Evolutionary conservation across 2,888 invertebrate species (phyloP), one percentile per base, ranked within the genome.

Genomic region (Spialia ferax): DNA sequence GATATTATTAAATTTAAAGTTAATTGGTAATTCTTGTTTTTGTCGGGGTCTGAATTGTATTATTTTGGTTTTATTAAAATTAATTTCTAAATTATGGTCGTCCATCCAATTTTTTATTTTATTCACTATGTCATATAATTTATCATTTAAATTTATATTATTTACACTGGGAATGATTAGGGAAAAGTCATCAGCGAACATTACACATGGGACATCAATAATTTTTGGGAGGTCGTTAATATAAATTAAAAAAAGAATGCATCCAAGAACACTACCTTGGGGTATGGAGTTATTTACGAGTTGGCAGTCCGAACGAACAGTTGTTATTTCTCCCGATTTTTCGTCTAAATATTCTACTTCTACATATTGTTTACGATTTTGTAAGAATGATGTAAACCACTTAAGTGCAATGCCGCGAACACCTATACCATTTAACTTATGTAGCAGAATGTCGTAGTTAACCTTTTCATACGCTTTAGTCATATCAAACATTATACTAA

Each of bases 401-500:
- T 15, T 29, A 26, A 29, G 48, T 13, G 48, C 15, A 7, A 11
- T 48, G 2, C 60, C 48, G 7, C 60, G 23, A n/a, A 60, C 26
- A 11, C 60, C 60, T 15, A 60, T 35, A 20, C 20, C 56, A 35
- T 57, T 18, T 35, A 57, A 20, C 20, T 57, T 57, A 13, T 35
- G 3, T 15, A 57, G 35, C 8, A 56, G 20, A 6, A 56, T 35
- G 11, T 18, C 35, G 13, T 35, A 38, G 11, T 18, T 35, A 18
- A 57, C 56, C 15, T 7, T n/a, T 10, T 57, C 60, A 18, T 60
- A 60, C 7, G 48, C 60, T 23, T 60, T 60, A 11, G 15, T 48
- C 48, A 60, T 60, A 23, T 60, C 48, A 1, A 60, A 26, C 15
- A 60, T n/a, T 7, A 61, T 26, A 8, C 66, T 55, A 6, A 66